These are phyloP conservation scores for Troglohyphantes excavatus DNA, from an alignment of 2,888 invertebrate genomes.

Conservation along the genomic window DNA sequence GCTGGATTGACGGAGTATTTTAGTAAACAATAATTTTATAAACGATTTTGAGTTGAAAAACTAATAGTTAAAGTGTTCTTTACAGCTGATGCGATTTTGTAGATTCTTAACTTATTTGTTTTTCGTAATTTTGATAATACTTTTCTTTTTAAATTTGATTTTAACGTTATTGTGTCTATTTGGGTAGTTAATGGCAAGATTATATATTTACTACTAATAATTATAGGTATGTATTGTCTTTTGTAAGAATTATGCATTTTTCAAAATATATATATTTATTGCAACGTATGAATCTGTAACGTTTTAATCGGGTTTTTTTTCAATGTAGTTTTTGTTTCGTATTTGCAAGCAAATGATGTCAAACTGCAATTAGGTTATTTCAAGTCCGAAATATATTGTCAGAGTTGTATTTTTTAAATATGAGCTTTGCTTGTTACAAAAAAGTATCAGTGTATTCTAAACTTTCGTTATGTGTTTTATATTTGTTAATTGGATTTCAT, in stretches of 20 bases:
- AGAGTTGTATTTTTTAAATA: no score
- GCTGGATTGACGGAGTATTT: constrained; percentile 40
- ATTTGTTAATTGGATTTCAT: no score
- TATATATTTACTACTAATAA: background rate
- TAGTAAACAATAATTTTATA: background rate
- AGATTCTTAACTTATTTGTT: background rate
- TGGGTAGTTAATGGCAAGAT: background rate
- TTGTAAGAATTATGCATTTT: background rate
- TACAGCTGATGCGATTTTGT: background rate
- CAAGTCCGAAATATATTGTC: no score
- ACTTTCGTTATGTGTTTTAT: no score
- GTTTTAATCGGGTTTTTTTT: background rate
- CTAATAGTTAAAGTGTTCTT: no score
- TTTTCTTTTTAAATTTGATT: background rate
- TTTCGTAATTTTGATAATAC: background rate
- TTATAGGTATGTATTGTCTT: background rate
- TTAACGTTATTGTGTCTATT: background rate
- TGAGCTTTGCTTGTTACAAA: no score
- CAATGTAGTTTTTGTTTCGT: background rate
- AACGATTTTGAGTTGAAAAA: background rate
- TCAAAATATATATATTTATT: background rate
- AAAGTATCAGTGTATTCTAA: no score
- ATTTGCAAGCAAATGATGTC: background rate
- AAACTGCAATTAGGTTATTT: background rate
- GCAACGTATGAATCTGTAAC: background rate